Evolutionary conservation across 2,113 vertebrate species (phyloP).

Genomic region (Ceyx margarethae): DNA sequence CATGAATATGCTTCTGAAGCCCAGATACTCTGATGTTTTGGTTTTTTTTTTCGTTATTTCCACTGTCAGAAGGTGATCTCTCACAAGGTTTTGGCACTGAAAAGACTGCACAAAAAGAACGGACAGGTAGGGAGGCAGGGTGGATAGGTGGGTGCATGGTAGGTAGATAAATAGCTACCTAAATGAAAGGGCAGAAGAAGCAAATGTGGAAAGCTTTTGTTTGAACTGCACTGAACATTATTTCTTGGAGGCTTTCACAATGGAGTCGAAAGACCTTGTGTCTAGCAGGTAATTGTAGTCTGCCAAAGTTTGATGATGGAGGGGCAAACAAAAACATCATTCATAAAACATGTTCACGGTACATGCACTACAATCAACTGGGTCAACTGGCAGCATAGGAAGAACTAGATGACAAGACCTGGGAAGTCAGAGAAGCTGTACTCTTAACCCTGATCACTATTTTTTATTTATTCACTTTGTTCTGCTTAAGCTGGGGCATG

Average conservation of each 20-base stretch:
- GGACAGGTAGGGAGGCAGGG: background rate
- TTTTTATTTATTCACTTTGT: conserved; percentile 21
- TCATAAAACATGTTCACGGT: conserved; percentile 33
- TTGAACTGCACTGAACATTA: background rate
- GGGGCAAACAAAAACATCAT: background rate
- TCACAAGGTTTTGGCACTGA: background rate
- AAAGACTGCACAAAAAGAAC: background rate
- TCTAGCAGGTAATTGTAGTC: background rate
- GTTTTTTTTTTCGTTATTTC: background rate
- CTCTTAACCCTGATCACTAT: background rate
- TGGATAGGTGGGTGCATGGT: background rate
- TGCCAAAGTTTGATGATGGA: background rate
- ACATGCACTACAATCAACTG: background rate
- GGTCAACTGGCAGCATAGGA: background rate
- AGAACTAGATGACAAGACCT: background rate
- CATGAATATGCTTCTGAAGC: conserved; percentile 19
- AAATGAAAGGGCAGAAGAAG: background rate
- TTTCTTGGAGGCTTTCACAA: background rate
- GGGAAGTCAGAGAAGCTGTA: conserved; percentile 11
- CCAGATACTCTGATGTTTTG: background rate
- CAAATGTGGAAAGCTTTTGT: background rate
- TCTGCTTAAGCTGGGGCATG: background rate
- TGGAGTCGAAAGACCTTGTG: background rate
- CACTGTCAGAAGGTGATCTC: background rate
- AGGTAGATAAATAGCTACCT: background rate